These are phyloP conservation scores for Sanderia malayensis DNA, from an alignment of 30 jellyfish, hydroid and myxozoan species.

Conservation along the genomic window DNA sequence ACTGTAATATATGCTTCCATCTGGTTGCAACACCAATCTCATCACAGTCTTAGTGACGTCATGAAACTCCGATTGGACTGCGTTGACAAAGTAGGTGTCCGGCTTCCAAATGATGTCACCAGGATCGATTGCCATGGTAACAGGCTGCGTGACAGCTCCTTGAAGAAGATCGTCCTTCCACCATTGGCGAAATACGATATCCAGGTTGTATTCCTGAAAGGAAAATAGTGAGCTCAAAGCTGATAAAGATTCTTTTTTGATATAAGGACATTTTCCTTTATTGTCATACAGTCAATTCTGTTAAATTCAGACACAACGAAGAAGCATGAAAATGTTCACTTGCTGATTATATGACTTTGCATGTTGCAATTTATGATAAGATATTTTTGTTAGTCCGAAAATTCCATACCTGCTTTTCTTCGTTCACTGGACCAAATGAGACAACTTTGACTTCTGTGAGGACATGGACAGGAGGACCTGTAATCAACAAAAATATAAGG, in stretches of 20 bases:
- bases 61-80: conserved; percentile 20
- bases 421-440: conserved; percentile 54
- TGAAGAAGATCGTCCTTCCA: conserved; percentile 25
- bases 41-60: conserved; percentile 31
- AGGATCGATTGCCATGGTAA: conserved; percentile 45
- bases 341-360: too few species aligned
- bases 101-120: conserved; percentile 26
- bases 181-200: conserved; percentile 54
- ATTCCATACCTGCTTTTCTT: conserved; percentile 29
- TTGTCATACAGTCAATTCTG: too few species aligned
- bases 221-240: too few species aligned
- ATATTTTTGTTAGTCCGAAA: too few species aligned
- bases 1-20: conserved; percentile 40
- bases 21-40: conserved; percentile 33
- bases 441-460: conserved; percentile 28
- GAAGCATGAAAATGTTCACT: too few species aligned
- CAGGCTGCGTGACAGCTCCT: conserved; percentile 36
- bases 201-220: conserved; percentile 24
- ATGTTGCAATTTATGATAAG: too few species aligned
- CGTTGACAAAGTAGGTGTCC: conserved; percentile 48
- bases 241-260: too few species aligned
- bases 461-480: conserved; percentile 54
- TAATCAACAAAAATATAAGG: not conserved
- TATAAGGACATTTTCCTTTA: too few species aligned
- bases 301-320: too few species aligned